A percentile compares a stretch with the other conserved stretches of the same genome.
Conservation (phyloP, 2,797 vertebrate genomes). For the Sebastes matsubarae region DNA sequence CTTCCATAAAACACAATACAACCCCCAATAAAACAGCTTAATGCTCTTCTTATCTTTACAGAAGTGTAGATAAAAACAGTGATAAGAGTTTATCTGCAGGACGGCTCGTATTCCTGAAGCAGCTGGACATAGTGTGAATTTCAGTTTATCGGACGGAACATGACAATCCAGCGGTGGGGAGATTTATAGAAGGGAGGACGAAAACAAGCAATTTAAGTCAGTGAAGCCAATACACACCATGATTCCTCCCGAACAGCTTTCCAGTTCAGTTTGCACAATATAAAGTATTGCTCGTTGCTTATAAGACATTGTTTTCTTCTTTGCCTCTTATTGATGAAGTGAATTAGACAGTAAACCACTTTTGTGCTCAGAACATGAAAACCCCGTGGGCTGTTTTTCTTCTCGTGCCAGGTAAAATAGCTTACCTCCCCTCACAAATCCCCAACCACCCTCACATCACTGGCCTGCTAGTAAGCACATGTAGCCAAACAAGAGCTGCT, state of each 20-base stretch:
- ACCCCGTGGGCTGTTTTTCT: constrained; percentile 3
- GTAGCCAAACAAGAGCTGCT: neutral
- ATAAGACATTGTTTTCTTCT: neutral
- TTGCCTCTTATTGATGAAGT: constrained; percentile 13
- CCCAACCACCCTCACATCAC: neutral
- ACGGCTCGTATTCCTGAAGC: constrained; percentile 16
- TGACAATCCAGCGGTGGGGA: neutral
- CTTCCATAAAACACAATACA: constrained; percentile 33
- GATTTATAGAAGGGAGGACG: neutral
- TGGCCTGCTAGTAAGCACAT: neutral
- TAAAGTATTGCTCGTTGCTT: neutral
- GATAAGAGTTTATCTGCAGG: constrained; percentile 49
- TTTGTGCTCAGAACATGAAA: constrained; percentile 9
- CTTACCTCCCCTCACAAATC: neutral
- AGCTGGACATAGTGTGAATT: constrained; percentile 36
- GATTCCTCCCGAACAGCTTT: neutral
- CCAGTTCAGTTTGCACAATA: neutral
- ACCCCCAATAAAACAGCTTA: constrained; percentile 55
- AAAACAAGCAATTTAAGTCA: neutral
- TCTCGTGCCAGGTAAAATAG: neutral
- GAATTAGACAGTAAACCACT: constrained; percentile 1
- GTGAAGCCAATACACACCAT: neutral
- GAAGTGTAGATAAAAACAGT: constrained; percentile 3
- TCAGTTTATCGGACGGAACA: constrained; percentile 29
- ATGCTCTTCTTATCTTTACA: constrained; percentile 64